phyloP scores from a whole-genome alignment of 1,140 invertebrate genomes.

The Caerostris darwini region DNA sequence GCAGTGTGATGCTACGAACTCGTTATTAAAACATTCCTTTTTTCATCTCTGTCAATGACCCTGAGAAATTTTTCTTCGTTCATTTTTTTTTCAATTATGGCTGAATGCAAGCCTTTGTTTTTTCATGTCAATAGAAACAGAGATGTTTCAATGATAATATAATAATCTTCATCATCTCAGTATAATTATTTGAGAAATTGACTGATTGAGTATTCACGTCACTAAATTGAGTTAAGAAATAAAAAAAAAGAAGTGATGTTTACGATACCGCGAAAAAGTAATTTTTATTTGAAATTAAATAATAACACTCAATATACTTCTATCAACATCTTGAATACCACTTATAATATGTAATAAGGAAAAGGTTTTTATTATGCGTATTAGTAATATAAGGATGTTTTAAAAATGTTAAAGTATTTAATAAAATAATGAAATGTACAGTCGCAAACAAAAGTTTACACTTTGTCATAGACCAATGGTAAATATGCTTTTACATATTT shows the following conservation, averaged over 20 bases:
- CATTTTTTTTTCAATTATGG: neutral
- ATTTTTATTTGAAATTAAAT: no score
- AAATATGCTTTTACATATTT: no score
- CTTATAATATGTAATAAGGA: no score
- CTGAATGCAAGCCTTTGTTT: slow-evolving; percentile 20
- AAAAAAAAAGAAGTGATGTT: neutral
- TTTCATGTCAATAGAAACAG: neutral
- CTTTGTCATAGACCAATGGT: no score
- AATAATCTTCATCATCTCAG: neutral
- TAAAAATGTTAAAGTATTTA: no score
- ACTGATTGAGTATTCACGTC: neutral
- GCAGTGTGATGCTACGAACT: neutral
- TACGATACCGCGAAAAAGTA: no score
- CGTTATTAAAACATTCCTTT: neutral
- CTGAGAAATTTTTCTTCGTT: neutral
- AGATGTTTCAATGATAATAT: neutral
- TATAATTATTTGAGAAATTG: neutral
- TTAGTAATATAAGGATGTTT: no score
- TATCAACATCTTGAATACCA: no score
- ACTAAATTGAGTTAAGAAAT: neutral
- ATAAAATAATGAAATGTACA: no score
- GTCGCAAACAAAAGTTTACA: no score
- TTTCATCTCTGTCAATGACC: slow-evolving; percentile 25
- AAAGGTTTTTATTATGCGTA: no score
- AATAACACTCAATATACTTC: no score